Base-by-base conservation (phyloP, 2,797 vertebrate species). In the Acrocephalus scirpaceus region DNA sequence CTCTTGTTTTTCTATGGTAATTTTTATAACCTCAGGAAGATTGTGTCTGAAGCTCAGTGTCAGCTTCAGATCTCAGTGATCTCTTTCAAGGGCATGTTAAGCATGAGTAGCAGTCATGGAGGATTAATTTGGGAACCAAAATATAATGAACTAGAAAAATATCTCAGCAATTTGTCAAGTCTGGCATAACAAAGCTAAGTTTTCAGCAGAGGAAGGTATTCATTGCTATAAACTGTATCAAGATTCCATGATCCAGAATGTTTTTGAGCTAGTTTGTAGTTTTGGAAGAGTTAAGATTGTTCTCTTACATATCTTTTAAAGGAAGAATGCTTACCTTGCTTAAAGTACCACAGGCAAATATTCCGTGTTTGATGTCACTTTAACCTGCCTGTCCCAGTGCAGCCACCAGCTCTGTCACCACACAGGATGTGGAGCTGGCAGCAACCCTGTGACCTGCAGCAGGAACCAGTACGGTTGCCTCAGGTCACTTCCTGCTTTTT, bases 401-500 rank as follows among this genome's bases (percentile, higher is more conserved):
- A 84, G 61, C 51, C 51, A 57, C 13, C 42, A 48, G 34, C 29
- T 26, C 13, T 80, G 73, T 69, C 74, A 36, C 51, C 5, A 17
- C 69, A n/a, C 10, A 40, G 70, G 65, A 42, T 8, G 3, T 6
- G 6, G 71, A 64, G 74, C 60, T 93, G 77, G 29, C 57, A 84
- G 32, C 51, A 73, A 1, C 34, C 14, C 66, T 42, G 32, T 74
- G 40, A 64, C 21, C 47, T 36, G 18, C 34, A 81, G 74, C 29
- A 29, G 50, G n/a, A 79, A 32, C 9, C 1, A 42, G 7, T 54
- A 3, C 0, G 0, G 36, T 58, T 0, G 1, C 29, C 27, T 85
- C 29, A 47, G 30, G 36, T 74, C 27, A 34, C 53, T 87, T 74
- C 57, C 78, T 87, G 40, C 34, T 73, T 54, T 56, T 91, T 58